These are phyloP conservation scores for Podotricha telesiphe DNA, from an alignment of 2,888 invertebrate genomes.

Conservation along the genomic window DNA sequence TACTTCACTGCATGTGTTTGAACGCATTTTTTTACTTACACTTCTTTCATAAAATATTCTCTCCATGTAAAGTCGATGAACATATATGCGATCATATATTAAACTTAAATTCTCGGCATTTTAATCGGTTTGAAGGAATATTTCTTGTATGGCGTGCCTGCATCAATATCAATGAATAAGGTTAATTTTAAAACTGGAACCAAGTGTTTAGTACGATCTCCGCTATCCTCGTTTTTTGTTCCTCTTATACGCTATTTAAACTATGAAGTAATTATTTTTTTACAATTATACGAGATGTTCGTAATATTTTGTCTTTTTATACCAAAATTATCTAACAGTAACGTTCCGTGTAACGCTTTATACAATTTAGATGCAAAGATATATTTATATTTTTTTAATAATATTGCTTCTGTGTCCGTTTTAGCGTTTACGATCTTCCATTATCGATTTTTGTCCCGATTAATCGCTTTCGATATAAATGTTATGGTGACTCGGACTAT, in stretches of 20 bases:
- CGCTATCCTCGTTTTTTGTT: conserved; percentile 20
- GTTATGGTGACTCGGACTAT: conserved; percentile 13
- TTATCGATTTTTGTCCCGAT: conserved; percentile 19
- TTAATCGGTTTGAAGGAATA: no score
- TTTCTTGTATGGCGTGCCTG: not conserved
- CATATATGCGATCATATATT: no score
- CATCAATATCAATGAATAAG: conserved; percentile 17
- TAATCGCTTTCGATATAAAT: conserved; percentile 18
- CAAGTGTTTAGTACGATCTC: conserved; percentile 29
- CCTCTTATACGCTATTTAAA: conserved; percentile 25
- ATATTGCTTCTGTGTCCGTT: conserved; percentile 27
- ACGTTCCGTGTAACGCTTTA: conserved; percentile 36
- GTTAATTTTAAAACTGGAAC: conserved; percentile 27
- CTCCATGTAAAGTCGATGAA: no score
- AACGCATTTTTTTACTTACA: no score
- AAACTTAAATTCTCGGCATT: no score
- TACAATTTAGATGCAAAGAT: conserved; percentile 17
- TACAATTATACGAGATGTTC: conserved; percentile 26
- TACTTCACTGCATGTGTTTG: no score
- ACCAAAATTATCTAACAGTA: conserved; percentile 21
- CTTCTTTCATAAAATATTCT: no score
- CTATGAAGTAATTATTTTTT: conserved; percentile 34
- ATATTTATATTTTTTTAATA: conserved; percentile 32
- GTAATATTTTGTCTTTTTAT: conserved; percentile 26
- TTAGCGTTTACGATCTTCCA: conserved; percentile 20